Evolutionary conservation across 2,888 invertebrate species (phyloP), one percentile per base, ranked within the genome.

Genomic region (Melinopterus prodromus): DNA sequence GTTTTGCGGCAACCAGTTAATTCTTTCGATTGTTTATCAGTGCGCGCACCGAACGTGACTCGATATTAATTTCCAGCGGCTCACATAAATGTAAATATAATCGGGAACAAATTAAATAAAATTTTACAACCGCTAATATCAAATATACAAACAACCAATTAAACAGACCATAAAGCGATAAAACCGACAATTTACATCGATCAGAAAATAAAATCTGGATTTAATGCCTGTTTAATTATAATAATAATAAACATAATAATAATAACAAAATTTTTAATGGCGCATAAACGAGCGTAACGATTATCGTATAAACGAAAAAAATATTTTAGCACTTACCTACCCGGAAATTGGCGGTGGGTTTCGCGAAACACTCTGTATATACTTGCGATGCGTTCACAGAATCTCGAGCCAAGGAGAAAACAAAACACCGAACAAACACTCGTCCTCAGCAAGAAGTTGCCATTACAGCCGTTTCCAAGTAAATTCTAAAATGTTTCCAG

Each of bases 401-500:
- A 53, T 53, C 53, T 53, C 53, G 1, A 53, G 12, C 53, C 53
- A 9, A 53, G 1, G 9, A 53, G 12, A 12, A 53, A 53, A 53
- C 53, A 53, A 53, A 53, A 53, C 53, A 53, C 37, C 35, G 7
- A 74, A 74, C 74, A 35, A 35, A 74, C 74, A 74, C 16, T 74
- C 12, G 16, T 74, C 12, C 37, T 74, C 35, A 74, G 35, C 74
- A 74, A 35, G 74, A 0, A 26, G 74, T 74, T 74, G 36, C 36
- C 74, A 74, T 74, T 74, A 74, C 74, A 37, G 37, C 35, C 74
- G 74, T 35, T 74, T 74, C 35, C 74, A 37, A 36, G 74, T 74
- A 74, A 74, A 74, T 74, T 74, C 74, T 37, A 35, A 74, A 74
- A 74, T 36, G 26, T 35, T n/a, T 74, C 74, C 74, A 35, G n/a